Base-by-base conservation (phyloP, 1,140 invertebrate genomes). In the Zaprionus ornatus region DNA sequence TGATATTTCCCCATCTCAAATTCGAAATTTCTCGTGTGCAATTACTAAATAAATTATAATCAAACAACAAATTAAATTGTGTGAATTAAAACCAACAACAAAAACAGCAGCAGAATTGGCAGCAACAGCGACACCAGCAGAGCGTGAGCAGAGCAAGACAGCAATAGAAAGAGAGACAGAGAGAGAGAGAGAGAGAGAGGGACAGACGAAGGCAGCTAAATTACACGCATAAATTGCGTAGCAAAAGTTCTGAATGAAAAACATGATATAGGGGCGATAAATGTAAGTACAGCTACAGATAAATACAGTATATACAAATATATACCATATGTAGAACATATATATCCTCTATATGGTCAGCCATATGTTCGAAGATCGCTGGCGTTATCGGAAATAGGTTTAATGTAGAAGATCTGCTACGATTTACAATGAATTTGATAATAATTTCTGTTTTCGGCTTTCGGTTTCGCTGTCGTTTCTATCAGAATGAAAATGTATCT, bases 151-250 rank as follows among this genome's bases (percentile, higher is more conserved):
- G 27, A 60, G 57, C 13, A 9, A 21, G 29, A 27, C 21, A 60
- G 61, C 23, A 25, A 40, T 10, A 55, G 15, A 62, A 25, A 50
- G 59, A 17, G n/a, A n/a, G 25, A 4, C 25, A 25, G 40, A 25
- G 10, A 29, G 6, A 54, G 23, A 63, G 21, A 40, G 15, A 52
- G 37, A 54, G 9, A 27, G 23, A 23, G 29, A 21, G 25, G 64
- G 35, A 25, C 54, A 37, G 57, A 55, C 42, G 27, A 42, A 70
- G 68, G 56, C 77, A 87, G 55, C 74, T 54, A 70, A 73, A 84
- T 80, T 87, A 87, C 65, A 87, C 77, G 84, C 85, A 86, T 88
- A 88, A 88, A 84, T 78, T 87, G 84, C 84, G 85, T 87, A 88
- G 77, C 84, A 57, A 67, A 87, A 84, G 66, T 88, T 82, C 57